Conservation (phyloP, 2,797 vertebrate genomes). For the Rhinoraja longicauda region DNA sequence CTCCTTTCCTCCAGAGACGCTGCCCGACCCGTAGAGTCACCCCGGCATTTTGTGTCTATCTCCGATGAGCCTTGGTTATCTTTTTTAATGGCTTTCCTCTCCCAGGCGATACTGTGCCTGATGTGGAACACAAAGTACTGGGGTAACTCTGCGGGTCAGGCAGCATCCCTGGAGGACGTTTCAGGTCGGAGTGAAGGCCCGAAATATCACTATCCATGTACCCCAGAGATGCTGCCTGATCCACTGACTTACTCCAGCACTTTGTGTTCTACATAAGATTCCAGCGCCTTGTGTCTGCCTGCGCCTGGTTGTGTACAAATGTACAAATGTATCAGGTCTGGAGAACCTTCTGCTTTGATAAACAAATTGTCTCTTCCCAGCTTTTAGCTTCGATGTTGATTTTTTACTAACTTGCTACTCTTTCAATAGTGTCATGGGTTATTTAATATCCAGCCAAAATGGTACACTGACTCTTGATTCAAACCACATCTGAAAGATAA, state of each 20-base stretch:
- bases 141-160: too few relatives aligned
- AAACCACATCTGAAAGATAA: not conserved
- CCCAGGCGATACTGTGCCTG: not conserved
- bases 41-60: too few relatives aligned
- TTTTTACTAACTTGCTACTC: not conserved
- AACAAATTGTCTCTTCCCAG: not conserved
- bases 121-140: not conserved
- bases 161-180: too few relatives aligned
- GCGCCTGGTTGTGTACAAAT: too few relatives aligned
- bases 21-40: too few relatives aligned
- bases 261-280: too few relatives aligned
- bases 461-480: not conserved
- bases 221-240: too few relatives aligned
- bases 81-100: not conserved
- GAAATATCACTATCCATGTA: too few relatives aligned
- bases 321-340: not conserved
- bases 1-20: too few relatives aligned
- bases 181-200: too few relatives aligned
- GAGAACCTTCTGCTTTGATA: not conserved
- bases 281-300: too few relatives aligned
- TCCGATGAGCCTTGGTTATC: not conserved
- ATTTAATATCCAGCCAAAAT: not conserved
- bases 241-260: too few relatives aligned
- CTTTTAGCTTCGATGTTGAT: not conserved
- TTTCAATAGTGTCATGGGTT: not conserved